Conservation (phyloP, 2,113 vertebrate species). For the Pollimyrus isidori region DNA sequence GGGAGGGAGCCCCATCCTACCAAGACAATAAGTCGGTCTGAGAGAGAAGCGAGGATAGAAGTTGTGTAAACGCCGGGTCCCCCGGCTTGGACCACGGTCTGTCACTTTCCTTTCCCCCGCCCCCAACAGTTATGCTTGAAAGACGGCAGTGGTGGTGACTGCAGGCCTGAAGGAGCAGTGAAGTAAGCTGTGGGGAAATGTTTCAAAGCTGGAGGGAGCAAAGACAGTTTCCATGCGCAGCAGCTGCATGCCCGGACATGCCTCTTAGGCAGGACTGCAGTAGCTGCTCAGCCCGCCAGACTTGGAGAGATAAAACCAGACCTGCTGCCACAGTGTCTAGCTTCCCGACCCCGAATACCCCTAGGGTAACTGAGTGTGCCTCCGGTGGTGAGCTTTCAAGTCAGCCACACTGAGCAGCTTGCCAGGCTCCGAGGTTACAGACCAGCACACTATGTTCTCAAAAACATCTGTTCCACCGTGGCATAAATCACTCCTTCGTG, state of each 20-base stretch:
- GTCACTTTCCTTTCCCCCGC: neutral
- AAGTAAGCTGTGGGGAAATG: slow-evolving; percentile 45
- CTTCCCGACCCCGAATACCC: neutral
- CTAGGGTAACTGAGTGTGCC: neutral
- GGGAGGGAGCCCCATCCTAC: slow-evolving; percentile 31
- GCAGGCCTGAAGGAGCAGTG: slow-evolving; percentile 23
- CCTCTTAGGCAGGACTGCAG: slow-evolving; percentile 44
- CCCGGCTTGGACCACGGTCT: neutral
- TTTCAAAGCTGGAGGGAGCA: slow-evolving; percentile 49
- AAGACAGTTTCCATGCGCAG: slow-evolving; percentile 37
- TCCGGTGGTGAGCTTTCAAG: neutral
- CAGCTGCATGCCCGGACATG: slow-evolving; percentile 64
- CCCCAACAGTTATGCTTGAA: neutral
- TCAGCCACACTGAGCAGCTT: neutral
- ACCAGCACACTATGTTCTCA: neutral
- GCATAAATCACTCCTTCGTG: neutral
- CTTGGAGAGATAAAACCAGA: neutral
- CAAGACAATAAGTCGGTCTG: slow-evolving; percentile 25
- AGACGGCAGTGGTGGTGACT: neutral
- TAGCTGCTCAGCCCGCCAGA: slow-evolving; percentile 26
- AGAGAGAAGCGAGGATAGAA: slow-evolving; percentile 31
- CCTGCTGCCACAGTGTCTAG: slow-evolving; percentile 14
- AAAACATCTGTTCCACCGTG: neutral
- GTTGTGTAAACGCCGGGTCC: neutral
- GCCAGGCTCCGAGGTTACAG: neutral